These are phyloP conservation scores for Bombus confusus DNA, from an alignment of 1,140 invertebrate genomes.

Conservation along the genomic window DNA sequence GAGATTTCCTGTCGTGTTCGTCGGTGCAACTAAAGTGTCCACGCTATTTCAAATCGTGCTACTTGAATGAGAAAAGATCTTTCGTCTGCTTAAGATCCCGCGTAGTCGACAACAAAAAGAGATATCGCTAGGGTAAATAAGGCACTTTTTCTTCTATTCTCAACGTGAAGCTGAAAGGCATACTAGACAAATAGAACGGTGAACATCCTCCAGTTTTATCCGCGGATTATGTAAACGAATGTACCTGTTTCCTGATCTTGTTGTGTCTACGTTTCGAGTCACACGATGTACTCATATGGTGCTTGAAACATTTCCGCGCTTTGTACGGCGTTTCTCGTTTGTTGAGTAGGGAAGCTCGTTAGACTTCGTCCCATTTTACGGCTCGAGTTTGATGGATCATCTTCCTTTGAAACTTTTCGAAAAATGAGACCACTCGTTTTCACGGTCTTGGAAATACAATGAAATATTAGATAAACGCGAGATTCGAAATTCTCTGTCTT, in stretches of 20 bases:
- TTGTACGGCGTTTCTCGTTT: background rate
- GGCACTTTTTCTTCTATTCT: background rate
- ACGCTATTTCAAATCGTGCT: background rate
- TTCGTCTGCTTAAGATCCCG: background rate
- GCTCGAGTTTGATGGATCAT: background rate
- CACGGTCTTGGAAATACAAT: background rate
- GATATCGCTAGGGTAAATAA: background rate
- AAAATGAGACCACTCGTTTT: background rate
- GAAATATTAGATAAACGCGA: background rate
- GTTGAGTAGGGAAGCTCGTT: slow-evolving; percentile 35
- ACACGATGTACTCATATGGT: slow-evolving; percentile 36
- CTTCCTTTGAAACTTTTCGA: background rate
- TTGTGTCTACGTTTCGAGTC: background rate
- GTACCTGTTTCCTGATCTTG: background rate
- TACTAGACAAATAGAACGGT: background rate
- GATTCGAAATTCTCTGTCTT: background rate
- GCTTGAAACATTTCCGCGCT: slow-evolving; percentile 14
- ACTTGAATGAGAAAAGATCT: background rate
- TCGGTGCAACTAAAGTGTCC: background rate
- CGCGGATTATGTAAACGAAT: background rate
- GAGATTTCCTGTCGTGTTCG: background rate
- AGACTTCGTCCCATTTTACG: background rate
- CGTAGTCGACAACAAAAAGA: background rate
- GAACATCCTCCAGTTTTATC: background rate
- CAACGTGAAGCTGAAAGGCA: background rate